Base-by-base conservation (phyloP, 2,113 vertebrate genomes). In the Triplophysa rosa region DNA sequence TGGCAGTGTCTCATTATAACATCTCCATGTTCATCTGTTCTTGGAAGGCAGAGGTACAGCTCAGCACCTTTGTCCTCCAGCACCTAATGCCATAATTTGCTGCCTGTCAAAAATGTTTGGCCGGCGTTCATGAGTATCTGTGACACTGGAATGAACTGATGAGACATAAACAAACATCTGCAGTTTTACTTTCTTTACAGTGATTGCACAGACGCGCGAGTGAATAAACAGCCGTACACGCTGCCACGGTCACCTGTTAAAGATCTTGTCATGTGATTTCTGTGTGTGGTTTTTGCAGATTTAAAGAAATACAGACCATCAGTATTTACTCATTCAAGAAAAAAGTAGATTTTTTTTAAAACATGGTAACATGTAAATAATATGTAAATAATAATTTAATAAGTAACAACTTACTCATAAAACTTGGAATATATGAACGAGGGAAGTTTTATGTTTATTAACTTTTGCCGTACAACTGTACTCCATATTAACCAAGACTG, bases 81-180 rank as follows among this genome's bases (percentile, higher is more conserved):
- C 69, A 65, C 62, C 67, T 29, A 40, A 75, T 4, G 21, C 42
- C 19, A 42, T 78, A 37, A 83, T 80, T 76, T 85, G 56, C 68
- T 37, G 78, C 63, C 66, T 63, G 67, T 77, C 47, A n/a, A 56
- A 82, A 84, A 81, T 61, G 33, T 71, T 78, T 86, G 68, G 82
- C 79, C 56, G 52, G 1, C 19, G 26, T 72, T 77, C 56, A 70
- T 47, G 45, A 58, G 74, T 76, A 21, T 59, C 67, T 24, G 13
- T 80, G 72, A 21, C 72, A 75, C 72, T 42, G 78, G 61, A 82
- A 77, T 58, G 42, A 73, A 77, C 58, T 61, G 45, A 80, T 67
- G 56, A 67, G 62, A 64, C 47, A 82, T 37, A 77, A n/a, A 80
- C 67, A 75, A 75, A 77, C 79, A 70, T 37, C 58, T 54, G 37